These are phyloP conservation scores for Ichneumon xanthorius DNA, from an alignment of 2,888 invertebrate species.

Conservation along the genomic window DNA sequence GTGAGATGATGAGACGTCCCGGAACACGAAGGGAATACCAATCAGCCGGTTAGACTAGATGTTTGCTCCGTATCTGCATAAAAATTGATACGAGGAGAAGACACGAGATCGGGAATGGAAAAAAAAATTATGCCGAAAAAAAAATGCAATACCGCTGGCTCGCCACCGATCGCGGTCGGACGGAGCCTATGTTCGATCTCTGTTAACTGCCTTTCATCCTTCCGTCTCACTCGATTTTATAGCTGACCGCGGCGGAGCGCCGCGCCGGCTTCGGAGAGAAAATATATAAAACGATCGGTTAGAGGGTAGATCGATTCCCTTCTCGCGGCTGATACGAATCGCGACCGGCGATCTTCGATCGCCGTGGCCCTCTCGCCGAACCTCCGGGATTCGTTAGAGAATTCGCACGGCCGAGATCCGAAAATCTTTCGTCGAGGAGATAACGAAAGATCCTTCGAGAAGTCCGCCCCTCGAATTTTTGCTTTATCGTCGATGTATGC, in stretches of 20 bases:
- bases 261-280: constrained; percentile 43
- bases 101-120: constrained; percentile 10
- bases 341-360: constrained; percentile 46
- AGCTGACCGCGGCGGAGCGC: constrained; percentile 58
- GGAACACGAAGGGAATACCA: constrained; percentile 77
- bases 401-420: constrained; percentile 34
- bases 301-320: constrained; percentile 61
- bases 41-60: constrained; percentile 81
- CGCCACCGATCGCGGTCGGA: constrained; percentile 51
- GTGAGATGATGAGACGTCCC: constrained; percentile 76
- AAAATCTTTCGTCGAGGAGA: background rate
- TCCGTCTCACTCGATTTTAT: constrained; percentile 66
- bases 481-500: background rate
- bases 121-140: constrained; percentile 77
- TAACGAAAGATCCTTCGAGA: background rate
- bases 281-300: constrained; percentile 51
- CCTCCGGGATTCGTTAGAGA: constrained; percentile 40
- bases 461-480: background rate
- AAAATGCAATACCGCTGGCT: constrained; percentile 35
- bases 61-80: constrained; percentile 82
- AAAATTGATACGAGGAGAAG: constrained; percentile 75
- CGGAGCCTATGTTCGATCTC: constrained; percentile 57
- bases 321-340: constrained; percentile 61
- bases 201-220: constrained; percentile 60
- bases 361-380: constrained; percentile 26